Base-by-base conservation (phyloP, 2,113 vertebrate species). In the Bambusicola thoracicus region DNA sequence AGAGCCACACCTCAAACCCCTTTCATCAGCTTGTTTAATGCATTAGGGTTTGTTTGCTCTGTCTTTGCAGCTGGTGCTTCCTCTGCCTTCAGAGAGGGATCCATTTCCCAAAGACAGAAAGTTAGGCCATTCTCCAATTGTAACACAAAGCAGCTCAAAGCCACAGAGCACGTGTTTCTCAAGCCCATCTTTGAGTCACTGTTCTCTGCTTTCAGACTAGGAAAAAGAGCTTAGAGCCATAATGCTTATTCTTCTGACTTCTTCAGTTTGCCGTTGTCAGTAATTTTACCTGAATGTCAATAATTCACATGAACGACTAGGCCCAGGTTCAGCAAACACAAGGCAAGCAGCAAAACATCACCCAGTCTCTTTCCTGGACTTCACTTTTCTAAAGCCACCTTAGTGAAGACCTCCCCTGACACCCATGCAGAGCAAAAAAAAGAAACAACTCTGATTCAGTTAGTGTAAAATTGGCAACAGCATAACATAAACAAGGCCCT, bases 171-270 rank as follows among this genome's bases (percentile, higher is more conserved):
- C 63, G 56, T 22, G 74, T 51, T 66, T 18, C 19, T 30, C 11
- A 12, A 25, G 25, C 51, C 17, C 14, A 61, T 40, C 61, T 40
- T 16, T 18, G 62, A 41, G 53, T 29, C 59, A 56, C 7, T 24
- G 13, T 0, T 0, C 24, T 2, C 4, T 9, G 11, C 32, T 25
- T 43, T 19, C 78, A 67, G 46, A 29, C 41, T 40, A 36, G 0
- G 0, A 2, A 44, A 80, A 53, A 38, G 56, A 8, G 49, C 41
- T 34, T 38, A 24, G 38, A 61, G 41, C n/a, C 6, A 29, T 8
- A 65, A 55, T 2, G 29, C 32, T 44, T 13, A 24, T n/a, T 78
- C 69, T 74, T 32, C 55, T 51, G 0, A 38, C 21, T 56, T 86
- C 24, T n/a, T 77, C 32, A 46, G 17, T 61, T 21, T 51, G 17